Evolutionary conservation across 2,113 vertebrate genomes (phyloP).

Genomic region (Prionailurus bengalensis): DNA sequence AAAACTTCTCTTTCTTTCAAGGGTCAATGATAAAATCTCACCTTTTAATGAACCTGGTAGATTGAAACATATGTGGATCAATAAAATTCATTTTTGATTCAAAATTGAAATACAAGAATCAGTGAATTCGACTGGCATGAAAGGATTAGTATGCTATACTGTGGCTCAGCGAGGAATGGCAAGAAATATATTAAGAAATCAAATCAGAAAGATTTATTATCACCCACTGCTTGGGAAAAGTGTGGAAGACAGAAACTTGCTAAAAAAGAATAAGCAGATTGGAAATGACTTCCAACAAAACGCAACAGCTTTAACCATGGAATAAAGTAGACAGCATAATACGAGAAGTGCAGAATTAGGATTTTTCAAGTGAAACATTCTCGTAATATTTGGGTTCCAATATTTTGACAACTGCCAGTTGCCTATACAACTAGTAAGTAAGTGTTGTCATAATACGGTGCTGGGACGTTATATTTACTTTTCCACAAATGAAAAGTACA

Average conservation of each 20-base stretch:
- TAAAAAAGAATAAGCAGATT: neutral
- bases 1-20: neutral
- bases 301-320: neutral
- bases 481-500: conserved; percentile 42
- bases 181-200: neutral
- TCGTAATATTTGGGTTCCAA: neutral
- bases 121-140: neutral
- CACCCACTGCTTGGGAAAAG: rapidly evolving
- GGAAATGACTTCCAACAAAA: neutral
- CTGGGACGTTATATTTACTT: conserved; percentile 44
- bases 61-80: neutral
- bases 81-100: conserved; percentile 2
- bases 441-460: neutral
- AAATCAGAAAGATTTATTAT: neutral
- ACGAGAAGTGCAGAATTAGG: neutral
- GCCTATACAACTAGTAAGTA: conserved; percentile 11
- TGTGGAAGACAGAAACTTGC: neutral
- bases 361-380: conserved; percentile 37
- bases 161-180: neutral
- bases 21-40: neutral
- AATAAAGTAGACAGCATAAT: rapidly evolving
- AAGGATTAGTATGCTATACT: neutral
- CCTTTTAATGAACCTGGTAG: neutral
- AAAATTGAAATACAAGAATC: neutral
- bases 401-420: conserved; percentile 42